Base-by-base conservation (phyloP, 1,140 invertebrate genomes). In the Drosophila nasuta region DNA sequence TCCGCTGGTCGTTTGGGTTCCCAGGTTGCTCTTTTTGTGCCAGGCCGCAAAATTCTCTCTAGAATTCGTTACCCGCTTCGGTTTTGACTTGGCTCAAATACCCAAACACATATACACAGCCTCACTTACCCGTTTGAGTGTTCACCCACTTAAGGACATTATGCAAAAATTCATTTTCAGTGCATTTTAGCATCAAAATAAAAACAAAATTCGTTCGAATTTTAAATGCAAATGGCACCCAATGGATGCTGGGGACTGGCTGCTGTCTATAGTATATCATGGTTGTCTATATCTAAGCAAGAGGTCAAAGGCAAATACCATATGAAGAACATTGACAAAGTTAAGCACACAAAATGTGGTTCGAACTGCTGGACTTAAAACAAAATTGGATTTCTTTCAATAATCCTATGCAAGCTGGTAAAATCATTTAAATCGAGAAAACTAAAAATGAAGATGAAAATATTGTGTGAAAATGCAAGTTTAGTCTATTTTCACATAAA, bases 141-240 rank as follows among this genome's bases (percentile, higher is more conserved):
- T 68, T 43, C 41, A 49, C n/a, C 48, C 17, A 49, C 48, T 38
- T 33, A 56, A 38, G 52, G 45, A 80, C 64, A 86, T 79, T 86
- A 77, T 82, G 79, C 69, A 54, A 68, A 87, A 83, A 64, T 74
- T 65, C 76, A 60, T 58, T 77, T 87, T 73, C 77, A 57, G 64
- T 85, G 77, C 74, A 89, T 75, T 88, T 81, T 81, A 48, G 66
- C 52, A 54, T 52, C 51, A 25, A 41, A 67, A 43, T 45, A 68
- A 77, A 74, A 51, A 76, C n/a, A 76, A 43, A 76, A 62, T 41
- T 69, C 43, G 43, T 75, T 52, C 56, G 49, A 70, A 89, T 89
- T 85, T 85, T 68, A 85, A 88, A 88, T 88, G 85, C 83, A 88
- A 88, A 88, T 88, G 74, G 75, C 64, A 82, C 70, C 57, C 77